Base-by-base conservation (phyloP, 1,140 invertebrate species). In the honey bee (Apis mellifera) region DNA sequence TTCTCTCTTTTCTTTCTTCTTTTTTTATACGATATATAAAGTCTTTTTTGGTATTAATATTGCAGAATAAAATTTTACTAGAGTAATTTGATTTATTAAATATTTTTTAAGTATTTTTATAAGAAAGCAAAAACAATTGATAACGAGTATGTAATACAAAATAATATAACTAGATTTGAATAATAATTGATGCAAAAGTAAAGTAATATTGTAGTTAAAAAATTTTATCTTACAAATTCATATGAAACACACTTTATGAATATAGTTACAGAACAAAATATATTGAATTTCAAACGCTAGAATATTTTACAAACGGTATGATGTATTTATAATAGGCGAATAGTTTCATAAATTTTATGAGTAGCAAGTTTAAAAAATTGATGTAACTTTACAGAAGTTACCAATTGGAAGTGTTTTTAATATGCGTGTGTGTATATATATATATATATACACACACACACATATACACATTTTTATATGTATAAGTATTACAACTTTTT, bases 301-400 rank as follows among this genome's bases (percentile, higher is more conserved):
- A 68, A 68, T 11, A 76, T 23, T 75, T 60, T 66, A 76, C 64
- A 76, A 82, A 80, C 54, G 13, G 59, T 48, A 52, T n/a, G 68
- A 70, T 21, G 42, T 71, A 60, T 82, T 82, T 71, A 68, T 82
- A 82, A 52, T 76, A 75, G 79, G 62, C 64, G 12, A 82, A 82
- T 19, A 52, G 23, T 55, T 32, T 81, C 54, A 74, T 32, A 42
- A 81, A 57, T 54, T 74, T 81, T 60, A 26, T 75, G 78, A 23
- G 50, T 64, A 82, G 57, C 66, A 65, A 65, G 32, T 78, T 64
- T 26, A 62, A 42, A 64, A 70, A 82, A 70, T 32, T 66, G 52
- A 32, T 19, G 78, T 79, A 80, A 84, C 78, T 80, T 57, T 59
- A 72, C 57, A 83, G 32, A 72, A 73, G 54, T 65, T 78, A 78